Base-by-base conservation (phyloP, 2,797 vertebrate genomes). In the Alexandromys oeconomus region DNA sequence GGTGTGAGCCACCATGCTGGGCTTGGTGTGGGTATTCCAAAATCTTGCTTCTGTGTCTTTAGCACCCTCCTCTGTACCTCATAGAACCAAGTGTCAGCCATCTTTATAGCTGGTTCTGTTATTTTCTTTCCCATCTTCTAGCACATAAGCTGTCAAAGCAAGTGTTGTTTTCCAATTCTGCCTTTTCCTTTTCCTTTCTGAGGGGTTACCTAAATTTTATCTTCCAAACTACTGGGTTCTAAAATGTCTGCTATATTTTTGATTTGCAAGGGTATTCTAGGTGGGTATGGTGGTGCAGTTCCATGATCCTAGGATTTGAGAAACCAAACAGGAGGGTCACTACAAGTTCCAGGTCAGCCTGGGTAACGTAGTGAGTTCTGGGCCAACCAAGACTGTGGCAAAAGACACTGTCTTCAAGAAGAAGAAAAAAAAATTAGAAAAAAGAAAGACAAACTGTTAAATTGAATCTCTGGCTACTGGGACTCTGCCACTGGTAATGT, bases 161-260 rank as follows among this genome's bases (percentile, higher is more conserved):
- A 77, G 31, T 46, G 21, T 10, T 63, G 25, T 89, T 96, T 96
- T 87, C 34, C 34, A 84, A 46, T 43, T 87, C 31, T 89, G n/a
- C 13, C 14, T 46, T 81, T 95, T 95, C 34, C 10, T 93, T 88
- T 94, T 74, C 6, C 19, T 78, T 96, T 76, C n/a, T 89, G 40
- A 95, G 67, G 79, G 43, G 48, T 51, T 91, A 27, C 27, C 27
- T 93, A 61, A 78, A 63, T 25, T 96, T 57, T 92, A 78, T 81
- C 25, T 84, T 90, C 51, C 27, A 74, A 84, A 29, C 34, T 88
- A 73, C 27, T 89, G 51, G 27, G 85, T 92, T 94, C 90, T 40
- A 90, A 92, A 73, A 87, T 96, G 81, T 59, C 10, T 82, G 4
- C 48, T 15, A 10, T 93, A 74, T 67, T 92, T 96, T 91, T 87